Base-by-base conservation (phyloP, 2,888 invertebrate genomes). In the Prosopocoilus inquinatus region DNA sequence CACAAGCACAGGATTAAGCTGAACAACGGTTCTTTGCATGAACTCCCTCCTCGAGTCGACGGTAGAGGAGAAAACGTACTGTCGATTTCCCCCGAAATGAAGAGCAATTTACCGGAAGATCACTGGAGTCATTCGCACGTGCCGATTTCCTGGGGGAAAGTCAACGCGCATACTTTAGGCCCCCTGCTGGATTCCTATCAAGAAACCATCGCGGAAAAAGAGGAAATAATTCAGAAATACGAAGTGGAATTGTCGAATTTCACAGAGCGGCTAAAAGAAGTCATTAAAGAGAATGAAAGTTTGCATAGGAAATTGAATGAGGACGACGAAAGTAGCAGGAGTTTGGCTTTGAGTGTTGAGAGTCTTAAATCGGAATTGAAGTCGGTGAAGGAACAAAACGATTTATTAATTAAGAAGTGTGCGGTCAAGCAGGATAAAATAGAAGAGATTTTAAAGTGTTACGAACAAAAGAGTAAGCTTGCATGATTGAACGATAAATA, bases 101-200 rank as follows among this genome's bases (percentile, higher is more conserved):
- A 57, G n/a, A 60, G 63, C 44, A 55, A 50, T 9, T 39, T 56
- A 2, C 55, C 61, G 2, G 66, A 81, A 72, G 39, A 72, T 62
- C 59, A 74, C 64, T 35, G 74, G 63, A 67, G 75, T 69, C 59
- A 78, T 65, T 53, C 76, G 69, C 74, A 78, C 76, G 54, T 82
- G 64, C 54, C 82, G 65, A 68, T 77, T 74, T 62, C 83, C 70
- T 74, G 87, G 87, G 72, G 78, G 68, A 63, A 75, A 74, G 70
- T 82, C 1, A 84, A 86, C 66, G 79, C 82, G 1, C 87, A 88
- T 65, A 87, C 85, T 0, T 72, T 88, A 60, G 86, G 84, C 0
- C 91, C 91, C 0, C 77, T 92, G 3, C 79, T 91, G 60, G 86
- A 89, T 68, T 89, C 91, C 0, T 92, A 91, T 67, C 88, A 90